These are phyloP conservation scores for Thamnophis sirtalis DNA, from an alignment of 2,113 vertebrate genomes.

Conservation along the genomic window DNA sequence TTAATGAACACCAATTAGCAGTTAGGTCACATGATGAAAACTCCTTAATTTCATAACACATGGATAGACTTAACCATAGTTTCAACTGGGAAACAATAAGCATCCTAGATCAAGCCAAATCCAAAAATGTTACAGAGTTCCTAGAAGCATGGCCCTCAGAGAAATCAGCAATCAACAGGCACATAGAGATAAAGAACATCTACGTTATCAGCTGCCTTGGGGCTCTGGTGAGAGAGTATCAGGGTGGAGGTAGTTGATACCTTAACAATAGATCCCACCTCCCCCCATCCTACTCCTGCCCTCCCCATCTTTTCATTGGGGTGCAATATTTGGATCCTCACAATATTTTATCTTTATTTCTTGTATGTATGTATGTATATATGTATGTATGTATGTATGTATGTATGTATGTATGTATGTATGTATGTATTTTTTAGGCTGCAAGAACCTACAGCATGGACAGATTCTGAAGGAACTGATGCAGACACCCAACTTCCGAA, in stretches of 20 bases:
- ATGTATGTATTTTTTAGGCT: no score
- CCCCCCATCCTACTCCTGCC: not conserved
- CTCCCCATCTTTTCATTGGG: not conserved
- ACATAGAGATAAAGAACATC: not conserved
- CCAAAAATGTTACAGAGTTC: not conserved
- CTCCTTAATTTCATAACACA: not conserved
- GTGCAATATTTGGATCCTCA: not conserved
- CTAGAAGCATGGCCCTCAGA: not conserved
- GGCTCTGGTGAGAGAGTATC: not conserved
- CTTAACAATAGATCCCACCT: not conserved
- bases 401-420: no score
- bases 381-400: no score
- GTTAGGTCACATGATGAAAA: not conserved
- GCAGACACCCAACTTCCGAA: constrained; percentile 90
- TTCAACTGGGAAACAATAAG: not conserved
- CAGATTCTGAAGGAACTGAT: constrained; percentile 87
- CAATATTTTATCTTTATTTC: not conserved
- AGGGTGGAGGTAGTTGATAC: not conserved
- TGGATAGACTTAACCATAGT: not conserved
- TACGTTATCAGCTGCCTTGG: not conserved
- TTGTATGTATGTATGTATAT: no score
- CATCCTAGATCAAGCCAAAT: not conserved
- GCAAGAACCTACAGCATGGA: constrained; percentile 77
- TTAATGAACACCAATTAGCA: not conserved
- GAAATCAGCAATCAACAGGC: not conserved